These are phyloP conservation scores for Chroicocephalus ridibundus DNA, from an alignment of 2,113 vertebrate species.

Conservation along the genomic window DNA sequence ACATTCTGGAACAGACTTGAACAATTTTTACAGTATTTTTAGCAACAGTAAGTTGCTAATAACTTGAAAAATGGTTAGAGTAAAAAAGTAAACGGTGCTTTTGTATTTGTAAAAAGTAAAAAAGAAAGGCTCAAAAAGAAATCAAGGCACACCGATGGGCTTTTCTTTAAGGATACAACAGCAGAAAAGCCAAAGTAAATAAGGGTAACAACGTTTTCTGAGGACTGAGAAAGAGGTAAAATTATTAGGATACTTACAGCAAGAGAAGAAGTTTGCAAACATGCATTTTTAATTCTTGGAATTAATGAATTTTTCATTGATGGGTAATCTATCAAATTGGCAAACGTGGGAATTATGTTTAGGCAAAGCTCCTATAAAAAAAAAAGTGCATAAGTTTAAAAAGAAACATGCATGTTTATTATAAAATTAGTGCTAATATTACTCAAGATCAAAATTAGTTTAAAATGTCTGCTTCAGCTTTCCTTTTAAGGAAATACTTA, in stretches of 20 bases:
- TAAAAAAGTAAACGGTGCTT: not conserved
- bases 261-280: slow-evolving; percentile 96
- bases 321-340: slow-evolving; percentile 97
- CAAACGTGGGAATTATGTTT: slow-evolving; percentile 98
- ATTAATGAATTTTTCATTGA: slow-evolving; percentile 99
- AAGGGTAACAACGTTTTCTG: not conserved
- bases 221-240: not conserved
- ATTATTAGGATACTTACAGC: slow-evolving; percentile 83
- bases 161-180: not conserved
- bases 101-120: not conserved
- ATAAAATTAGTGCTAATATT: not conserved
- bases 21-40: not conserved
- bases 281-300: slow-evolving; percentile 94
- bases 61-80: not conserved
- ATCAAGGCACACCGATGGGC: not conserved
- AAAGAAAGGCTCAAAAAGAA: not conserved
- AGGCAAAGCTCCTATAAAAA: slow-evolving; percentile 91
- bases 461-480: not conserved
- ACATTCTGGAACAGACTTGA: not conserved
- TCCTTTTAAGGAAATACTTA: not conserved
- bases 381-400: not conserved
- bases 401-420: not conserved
- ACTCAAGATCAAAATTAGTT: not conserved
- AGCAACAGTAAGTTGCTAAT: not conserved
- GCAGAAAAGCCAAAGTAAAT: not conserved